phyloP scores from a whole-genome alignment of 2,888 invertebrate species.

The Cheilosia vulpina region DNA sequence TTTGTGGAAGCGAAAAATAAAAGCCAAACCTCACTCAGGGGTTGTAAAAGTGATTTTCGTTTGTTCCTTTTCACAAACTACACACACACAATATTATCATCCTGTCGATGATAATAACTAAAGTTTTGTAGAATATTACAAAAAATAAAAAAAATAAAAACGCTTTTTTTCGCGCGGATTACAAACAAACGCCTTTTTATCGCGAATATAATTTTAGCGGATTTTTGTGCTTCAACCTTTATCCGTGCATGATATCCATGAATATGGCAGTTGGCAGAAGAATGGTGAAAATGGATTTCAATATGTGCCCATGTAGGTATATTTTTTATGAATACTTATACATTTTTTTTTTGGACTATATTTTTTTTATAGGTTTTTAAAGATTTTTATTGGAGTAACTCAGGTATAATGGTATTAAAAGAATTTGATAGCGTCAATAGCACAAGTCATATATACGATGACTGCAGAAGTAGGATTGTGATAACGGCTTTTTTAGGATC shows the following conservation, averaged over 20 bases:
- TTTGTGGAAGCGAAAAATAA: conserved; percentile 17
- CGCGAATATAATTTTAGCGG: conserved; percentile 18
- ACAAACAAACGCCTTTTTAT: conserved; percentile 14
- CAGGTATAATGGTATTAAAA: background rate
- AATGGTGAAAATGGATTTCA: conserved; percentile 47
- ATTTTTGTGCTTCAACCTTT: conserved; percentile 1
- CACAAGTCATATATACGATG: background rate
- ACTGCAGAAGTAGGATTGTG: background rate
- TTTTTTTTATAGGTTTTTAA: conserved; percentile 17
- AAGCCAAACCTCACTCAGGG: conserved; percentile 3
- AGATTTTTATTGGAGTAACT: background rate
- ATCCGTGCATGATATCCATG: conserved; percentile 28
- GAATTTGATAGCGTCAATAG: background rate
- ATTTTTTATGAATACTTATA: background rate
- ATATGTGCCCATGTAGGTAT: conserved; percentile 45
- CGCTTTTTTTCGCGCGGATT: background rate
- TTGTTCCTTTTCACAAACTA: conserved; percentile 5
- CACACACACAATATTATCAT: background rate
- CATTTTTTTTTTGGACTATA: conserved; percentile 22
- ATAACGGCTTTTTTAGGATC: background rate
- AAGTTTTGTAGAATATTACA: conserved; percentile 5
- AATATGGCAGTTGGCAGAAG: conserved; percentile 39
- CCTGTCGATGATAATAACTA: conserved; percentile 11
- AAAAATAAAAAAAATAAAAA: background rate
- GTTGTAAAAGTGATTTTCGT: conserved; percentile 19